A percentile compares a stretch with the other conserved stretches of the same genome.
These are phyloP conservation scores for Cranoglanis bouderius DNA, from an alignment of 2,113 vertebrate genomes.

Conservation along the genomic window DNA sequence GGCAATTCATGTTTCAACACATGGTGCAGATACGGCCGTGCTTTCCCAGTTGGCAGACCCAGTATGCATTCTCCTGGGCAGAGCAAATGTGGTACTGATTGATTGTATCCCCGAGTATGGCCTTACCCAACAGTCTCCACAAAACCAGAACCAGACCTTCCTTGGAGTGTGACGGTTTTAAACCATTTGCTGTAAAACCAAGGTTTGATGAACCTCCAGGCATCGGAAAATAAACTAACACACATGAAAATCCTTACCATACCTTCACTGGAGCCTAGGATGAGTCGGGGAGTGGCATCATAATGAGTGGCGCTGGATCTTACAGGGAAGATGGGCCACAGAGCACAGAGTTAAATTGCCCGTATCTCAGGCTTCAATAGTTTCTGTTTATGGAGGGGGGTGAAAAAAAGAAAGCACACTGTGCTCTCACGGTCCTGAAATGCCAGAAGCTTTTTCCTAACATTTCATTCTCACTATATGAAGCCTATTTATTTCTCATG, in stretches of 20 bases:
- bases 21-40: background rate
- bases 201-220: slow-evolving; percentile 62
- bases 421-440: slow-evolving; percentile 49
- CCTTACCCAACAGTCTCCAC: slow-evolving; percentile 44
- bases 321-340: slow-evolving; percentile 40
- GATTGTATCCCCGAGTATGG: slow-evolving; percentile 55
- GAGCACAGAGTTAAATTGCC: slow-evolving; percentile 71
- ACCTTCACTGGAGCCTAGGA: slow-evolving; percentile 12
- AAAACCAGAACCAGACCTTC: slow-evolving; percentile 69
- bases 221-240: slow-evolving; percentile 64
- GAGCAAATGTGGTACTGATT: slow-evolving; percentile 64
- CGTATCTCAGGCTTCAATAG: slow-evolving; percentile 69
- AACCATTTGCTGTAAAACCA: slow-evolving; percentile 62
- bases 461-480: slow-evolving; percentile 58
- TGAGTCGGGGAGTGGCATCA: slow-evolving; percentile 30
- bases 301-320: slow-evolving; percentile 44
- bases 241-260: slow-evolving; percentile 52
- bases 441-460: slow-evolving; percentile 39
- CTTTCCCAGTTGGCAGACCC: slow-evolving; percentile 22
- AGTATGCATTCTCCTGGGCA: slow-evolving; percentile 39
- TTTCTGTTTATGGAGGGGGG: slow-evolving; percentile 56
- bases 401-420: slow-evolving; percentile 40
- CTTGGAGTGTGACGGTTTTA: slow-evolving; percentile 63
- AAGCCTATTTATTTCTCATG: slow-evolving; percentile 53
- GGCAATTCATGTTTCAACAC: background rate